Evolutionary conservation across 2,797 vertebrate genomes (phyloP).

Genomic region (Pangasius larnaudii): DNA sequence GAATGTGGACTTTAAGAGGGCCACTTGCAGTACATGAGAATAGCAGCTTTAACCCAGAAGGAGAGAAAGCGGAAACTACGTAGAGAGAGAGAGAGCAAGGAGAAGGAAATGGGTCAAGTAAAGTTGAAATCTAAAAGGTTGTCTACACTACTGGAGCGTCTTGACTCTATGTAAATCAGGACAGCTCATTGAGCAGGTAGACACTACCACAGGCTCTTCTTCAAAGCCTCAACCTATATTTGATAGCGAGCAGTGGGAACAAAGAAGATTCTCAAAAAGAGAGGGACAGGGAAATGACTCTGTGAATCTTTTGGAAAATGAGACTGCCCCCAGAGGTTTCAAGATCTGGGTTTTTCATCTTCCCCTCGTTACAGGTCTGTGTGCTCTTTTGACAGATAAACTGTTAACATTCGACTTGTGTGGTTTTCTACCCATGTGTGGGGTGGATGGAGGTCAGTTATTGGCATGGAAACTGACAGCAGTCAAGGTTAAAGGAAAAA

Average conservation of each 20-base stretch:
- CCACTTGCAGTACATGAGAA: background rate
- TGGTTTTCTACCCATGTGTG: background rate
- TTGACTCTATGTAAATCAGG: background rate
- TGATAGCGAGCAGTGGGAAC: background rate
- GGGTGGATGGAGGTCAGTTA: background rate
- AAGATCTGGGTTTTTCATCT: slow-evolving; percentile 12
- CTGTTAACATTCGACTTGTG: background rate
- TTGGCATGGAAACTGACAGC: background rate
- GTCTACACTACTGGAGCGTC: background rate
- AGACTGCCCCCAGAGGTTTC: background rate
- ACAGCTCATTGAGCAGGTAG: background rate
- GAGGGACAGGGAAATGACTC: background rate
- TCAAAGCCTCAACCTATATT: slow-evolving; percentile 30
- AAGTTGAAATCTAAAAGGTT: slow-evolving; percentile 36
- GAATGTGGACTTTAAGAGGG: background rate
- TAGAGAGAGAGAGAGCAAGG: background rate
- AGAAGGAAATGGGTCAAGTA: slow-evolving; percentile 22
- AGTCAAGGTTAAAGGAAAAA: slow-evolving; percentile 1
- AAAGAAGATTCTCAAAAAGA: background rate
- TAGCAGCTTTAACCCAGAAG: slow-evolving; percentile 10
- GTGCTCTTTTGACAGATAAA: slow-evolving; percentile 1
- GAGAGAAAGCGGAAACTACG: background rate
- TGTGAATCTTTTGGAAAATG: background rate
- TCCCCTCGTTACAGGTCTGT: background rate
- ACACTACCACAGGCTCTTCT: background rate